These are phyloP conservation scores for Habrosyne pyritoides DNA, from an alignment of 2,888 invertebrate species.

Conservation along the genomic window DNA sequence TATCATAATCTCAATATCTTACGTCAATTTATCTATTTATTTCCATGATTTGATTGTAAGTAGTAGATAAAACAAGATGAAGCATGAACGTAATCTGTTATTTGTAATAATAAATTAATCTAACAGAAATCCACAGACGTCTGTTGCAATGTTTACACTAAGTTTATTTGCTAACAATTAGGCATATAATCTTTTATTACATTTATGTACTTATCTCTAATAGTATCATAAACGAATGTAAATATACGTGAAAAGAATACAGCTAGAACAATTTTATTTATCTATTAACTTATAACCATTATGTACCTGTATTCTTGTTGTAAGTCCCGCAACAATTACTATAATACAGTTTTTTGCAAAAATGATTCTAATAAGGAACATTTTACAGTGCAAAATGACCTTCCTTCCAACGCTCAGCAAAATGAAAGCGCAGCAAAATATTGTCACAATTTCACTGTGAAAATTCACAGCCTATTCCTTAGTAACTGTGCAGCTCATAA, in stretches of 20 bases:
- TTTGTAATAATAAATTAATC: conserved; percentile 2
- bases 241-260: background rate
- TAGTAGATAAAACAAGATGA: background rate
- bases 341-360: no score
- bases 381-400: no score
- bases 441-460: no score
- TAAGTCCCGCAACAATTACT: no score
- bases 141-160: background rate
- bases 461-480: no score
- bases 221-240: background rate
- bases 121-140: background rate
- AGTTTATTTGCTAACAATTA: background rate
- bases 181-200: background rate
- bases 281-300: no score
- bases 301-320: no score
- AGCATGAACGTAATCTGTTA: background rate
- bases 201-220: background rate
- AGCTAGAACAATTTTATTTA: no score
- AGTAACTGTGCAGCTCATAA: no score
- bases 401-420: no score
- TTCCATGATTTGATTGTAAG: background rate
- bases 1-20: background rate
- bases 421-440: no score
- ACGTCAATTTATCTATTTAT: background rate
- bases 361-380: no score